Percentiles rank a stretch among this genome's conserved stretches.
These are phyloP conservation scores for Dipus sagitta DNA, from an alignment of 2,797 vertebrate genomes.

Conservation along the genomic window DNA sequence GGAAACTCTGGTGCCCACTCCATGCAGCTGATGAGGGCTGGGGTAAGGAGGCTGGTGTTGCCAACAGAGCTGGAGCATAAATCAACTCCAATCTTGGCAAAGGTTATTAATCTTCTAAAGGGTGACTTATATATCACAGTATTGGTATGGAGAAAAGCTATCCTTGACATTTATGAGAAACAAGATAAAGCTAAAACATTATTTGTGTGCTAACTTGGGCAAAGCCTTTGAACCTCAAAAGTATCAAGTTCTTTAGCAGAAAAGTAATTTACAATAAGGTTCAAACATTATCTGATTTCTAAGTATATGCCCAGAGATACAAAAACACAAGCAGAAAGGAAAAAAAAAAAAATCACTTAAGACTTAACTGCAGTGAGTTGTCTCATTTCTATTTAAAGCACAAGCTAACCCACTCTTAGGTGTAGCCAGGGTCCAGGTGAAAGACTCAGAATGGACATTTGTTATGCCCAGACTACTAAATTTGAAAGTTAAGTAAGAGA, in stretches of 20 bases:
- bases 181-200: conserved; percentile 49
- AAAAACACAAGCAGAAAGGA: conserved; percentile 11
- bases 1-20: conserved; percentile 77
- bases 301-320: background rate
- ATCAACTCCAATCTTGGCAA: conserved; percentile 79
- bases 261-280: conserved; percentile 36
- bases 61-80: conserved; percentile 78
- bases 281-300: conserved; percentile 18
- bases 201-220: conserved; percentile 57
- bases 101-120: conserved; percentile 78
- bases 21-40: conserved; percentile 76
- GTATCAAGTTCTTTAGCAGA: background rate
- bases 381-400: background rate
- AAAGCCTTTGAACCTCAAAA: conserved; percentile 35
- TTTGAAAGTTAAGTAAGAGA: background rate
- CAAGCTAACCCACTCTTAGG: background rate
- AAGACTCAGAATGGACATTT: background rate
- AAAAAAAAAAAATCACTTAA: background rate
- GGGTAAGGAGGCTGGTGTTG: conserved; percentile 71
- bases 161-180: conserved; percentile 69
- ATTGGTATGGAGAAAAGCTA: conserved; percentile 50
- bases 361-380: background rate
- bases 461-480: background rate
- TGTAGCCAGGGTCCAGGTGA: background rate
- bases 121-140: conserved; percentile 72